Percentiles rank a stretch among this genome's conserved stretches.
Conservation (phyloP, 2,888 invertebrate genomes). For the Perizoma affinitatum region DNA sequence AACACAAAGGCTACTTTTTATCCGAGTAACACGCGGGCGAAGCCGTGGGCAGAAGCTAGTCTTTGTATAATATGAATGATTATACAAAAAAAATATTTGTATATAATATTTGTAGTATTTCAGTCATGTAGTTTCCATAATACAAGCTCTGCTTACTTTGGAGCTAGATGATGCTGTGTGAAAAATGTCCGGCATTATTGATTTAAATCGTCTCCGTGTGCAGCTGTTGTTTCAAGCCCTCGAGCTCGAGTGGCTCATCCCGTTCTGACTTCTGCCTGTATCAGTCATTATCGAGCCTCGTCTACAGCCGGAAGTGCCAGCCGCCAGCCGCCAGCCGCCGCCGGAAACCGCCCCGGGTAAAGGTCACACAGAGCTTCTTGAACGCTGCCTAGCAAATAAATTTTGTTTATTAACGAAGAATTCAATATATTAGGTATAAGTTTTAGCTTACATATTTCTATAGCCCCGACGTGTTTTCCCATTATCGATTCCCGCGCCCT, state of each 20-base stretch:
- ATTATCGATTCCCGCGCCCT: no score
- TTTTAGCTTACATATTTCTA: no score
- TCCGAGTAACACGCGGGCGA: no score
- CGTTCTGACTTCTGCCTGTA: constrained; percentile 2
- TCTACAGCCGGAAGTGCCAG: constrained; percentile 39
- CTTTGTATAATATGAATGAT: neutral
- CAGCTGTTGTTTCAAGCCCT: no score
- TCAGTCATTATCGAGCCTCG: constrained; percentile 37
- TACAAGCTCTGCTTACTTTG: no score
- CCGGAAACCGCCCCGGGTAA: constrained; percentile 46
- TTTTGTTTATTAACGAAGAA: constrained; percentile 29
- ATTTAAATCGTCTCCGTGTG: no score
- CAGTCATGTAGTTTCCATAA: neutral
- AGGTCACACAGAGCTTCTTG: constrained; percentile 42
- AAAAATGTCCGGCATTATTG: no score
- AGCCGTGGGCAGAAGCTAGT: no score
- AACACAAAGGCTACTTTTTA: no score
- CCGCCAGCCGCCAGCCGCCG: constrained; percentile 46
- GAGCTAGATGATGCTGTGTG: no score
- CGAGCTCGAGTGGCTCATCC: neutral
- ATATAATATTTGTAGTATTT: no score
- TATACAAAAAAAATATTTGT: neutral
- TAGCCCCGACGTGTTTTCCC: no score
- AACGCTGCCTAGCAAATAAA: constrained; percentile 32
- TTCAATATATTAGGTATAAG: constrained; percentile 18